Conservation (phyloP, 2,113 vertebrate genomes). For the Recurvirostra avosetta region DNA sequence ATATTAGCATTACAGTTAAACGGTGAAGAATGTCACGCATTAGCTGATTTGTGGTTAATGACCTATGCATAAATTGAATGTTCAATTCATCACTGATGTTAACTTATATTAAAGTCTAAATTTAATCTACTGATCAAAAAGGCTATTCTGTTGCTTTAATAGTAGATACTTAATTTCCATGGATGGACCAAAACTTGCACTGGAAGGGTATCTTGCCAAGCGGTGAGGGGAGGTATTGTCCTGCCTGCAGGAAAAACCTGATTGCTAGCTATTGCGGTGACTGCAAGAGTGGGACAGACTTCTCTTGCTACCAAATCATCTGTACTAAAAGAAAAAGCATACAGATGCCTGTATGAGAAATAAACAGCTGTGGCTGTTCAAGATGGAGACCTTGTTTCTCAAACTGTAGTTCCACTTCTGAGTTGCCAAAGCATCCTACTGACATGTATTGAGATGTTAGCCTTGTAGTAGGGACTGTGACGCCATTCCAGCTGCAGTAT, state of each 20-base stretch:
- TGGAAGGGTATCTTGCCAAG: too few relatives aligned
- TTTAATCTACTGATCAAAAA: not conserved
- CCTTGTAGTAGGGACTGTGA: not conserved
- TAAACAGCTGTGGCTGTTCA: not conserved
- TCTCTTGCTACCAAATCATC: accelerated
- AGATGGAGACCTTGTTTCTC: not conserved
- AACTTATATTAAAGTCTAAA: constrained; percentile 33
- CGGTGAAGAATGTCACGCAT: constrained; percentile 6
- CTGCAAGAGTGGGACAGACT: not conserved
- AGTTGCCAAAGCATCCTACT: not conserved
- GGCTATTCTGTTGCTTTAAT: not conserved
- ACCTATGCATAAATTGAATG: not conserved
- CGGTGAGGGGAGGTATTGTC: not conserved
- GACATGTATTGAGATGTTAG: not conserved
- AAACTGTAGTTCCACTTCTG: not conserved
- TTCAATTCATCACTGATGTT: not conserved
- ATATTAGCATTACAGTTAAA: constrained; percentile 83
- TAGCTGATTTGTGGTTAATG: not conserved
- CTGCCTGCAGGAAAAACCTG: not conserved
- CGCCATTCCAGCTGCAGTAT: not conserved
- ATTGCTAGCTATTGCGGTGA: accelerated
- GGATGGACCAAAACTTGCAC: not conserved
- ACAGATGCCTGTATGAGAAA: not conserved
- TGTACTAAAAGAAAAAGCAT: not conserved
- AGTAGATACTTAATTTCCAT: not conserved